Base-by-base conservation (phyloP, 1,140 invertebrate species). In the Pogonus chalceus region DNA sequence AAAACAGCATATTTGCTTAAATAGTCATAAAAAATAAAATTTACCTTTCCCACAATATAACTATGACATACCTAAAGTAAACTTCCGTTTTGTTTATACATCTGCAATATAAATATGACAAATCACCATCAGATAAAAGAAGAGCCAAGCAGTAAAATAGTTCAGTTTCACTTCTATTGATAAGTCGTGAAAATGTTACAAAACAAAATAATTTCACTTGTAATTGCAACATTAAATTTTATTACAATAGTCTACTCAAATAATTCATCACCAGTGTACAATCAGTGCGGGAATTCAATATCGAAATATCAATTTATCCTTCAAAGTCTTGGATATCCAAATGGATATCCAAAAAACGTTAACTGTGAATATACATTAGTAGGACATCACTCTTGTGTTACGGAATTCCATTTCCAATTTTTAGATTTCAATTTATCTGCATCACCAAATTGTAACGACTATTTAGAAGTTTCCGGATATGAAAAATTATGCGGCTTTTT, bases 361-460 rank as follows among this genome's bases (percentile, higher is more conserved):
- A 64, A 74, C 22, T 79, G 77, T 63, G 63, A 72, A 50, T 79
- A 74, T 58, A 63, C 68, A 2, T 62, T 81, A 12, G 70, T 69
- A 22, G 78, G 74, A 0, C 72, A 70, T 1, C 66, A 66, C 35
- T 57, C 60, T 2, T 81, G 78, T 49, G 69, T 76, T 12, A 72
- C 71, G 26, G 63, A 72, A 49, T 81, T 76, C 57, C 70, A 75
- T 54, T 62, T 81, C 14, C 72, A 78, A 52, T 79, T 79, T 57
- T 57, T 78, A 1, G 73, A 79, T 58, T 79, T 81, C 46, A 60
- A 74, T 54, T 53, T 80, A 21, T 64, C 68, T 54, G 54, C 65
- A 0, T 74, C 76, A 2, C 55, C 62, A 31, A 70, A 72, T 54
- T 81, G 79, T 63, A 65, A 68, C 12, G 76, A 79, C 62, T 75